Base-by-base conservation (phyloP, 2,888 invertebrate species). In the Acanthosepion esculentum region DNA sequence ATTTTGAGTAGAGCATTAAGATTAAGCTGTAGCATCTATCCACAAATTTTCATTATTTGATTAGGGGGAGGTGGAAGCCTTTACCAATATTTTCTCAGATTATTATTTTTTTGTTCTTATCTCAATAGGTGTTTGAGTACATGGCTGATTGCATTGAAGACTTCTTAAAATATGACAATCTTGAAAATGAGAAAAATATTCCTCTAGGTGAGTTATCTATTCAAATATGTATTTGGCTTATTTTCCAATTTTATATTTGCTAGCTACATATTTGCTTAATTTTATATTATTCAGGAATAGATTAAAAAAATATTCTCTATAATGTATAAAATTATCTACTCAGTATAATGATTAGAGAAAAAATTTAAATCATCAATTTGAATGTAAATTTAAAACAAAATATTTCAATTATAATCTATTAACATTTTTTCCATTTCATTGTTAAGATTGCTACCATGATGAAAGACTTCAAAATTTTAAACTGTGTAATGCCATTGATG, bases 141-240 rank as follows among this genome's bases (percentile, higher is more conserved):
- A 98, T 99, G 95, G 98, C 98, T 0, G 98, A 98, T 95, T 98
- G 98, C 97, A 98, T 98, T 95, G 98, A 98, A 95, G 98, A 98
- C 96, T 98, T 98, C 97, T 98, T 98, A 94, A 97, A 97, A 53
- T 98, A 98, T 91, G 98, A 98, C 96, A 98, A 98, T 95, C 98
- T 98, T 78, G 97, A 98, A 98, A 94, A 95, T 96, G 97, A 98
- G 29, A 97, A 97, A 95, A 97, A 97, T 95, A 97, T 98, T 95
- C 98, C 98, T 3, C 97, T 98, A 95, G 98, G 98, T 98, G 97
- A 97, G 95, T 94, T n/a, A 48, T 91, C 20, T 94, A 33, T 8
- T 50, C n/a, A 48, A 64, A 78, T 78, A 78, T 23, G 20, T n/a
- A n/a, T 78, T 78, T n/a, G 33, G 33, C n/a, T 33, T 12, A n/a